Evolutionary conservation across 2,113 vertebrate genomes (phyloP).

Genomic region (Alexandromys fortis): DNA sequence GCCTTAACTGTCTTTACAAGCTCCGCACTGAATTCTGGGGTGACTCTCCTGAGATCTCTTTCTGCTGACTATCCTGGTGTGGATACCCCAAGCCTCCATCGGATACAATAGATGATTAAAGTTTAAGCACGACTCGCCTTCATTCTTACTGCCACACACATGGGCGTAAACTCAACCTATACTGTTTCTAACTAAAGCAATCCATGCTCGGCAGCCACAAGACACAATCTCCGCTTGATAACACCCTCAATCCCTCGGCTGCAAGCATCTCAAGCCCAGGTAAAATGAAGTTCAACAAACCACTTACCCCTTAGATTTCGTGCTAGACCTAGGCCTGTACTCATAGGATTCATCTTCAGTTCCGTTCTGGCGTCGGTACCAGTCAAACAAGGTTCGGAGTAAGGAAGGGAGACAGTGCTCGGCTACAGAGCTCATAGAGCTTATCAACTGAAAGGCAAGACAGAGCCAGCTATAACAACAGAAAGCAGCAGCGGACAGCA

Average conservation of each 20-base stretch:
- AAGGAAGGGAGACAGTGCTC: constrained; percentile 99
- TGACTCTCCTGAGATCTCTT: not conserved
- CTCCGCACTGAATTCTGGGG: not conserved
- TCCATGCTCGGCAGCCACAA: not conserved
- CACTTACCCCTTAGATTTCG: constrained; percentile 97
- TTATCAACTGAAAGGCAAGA: constrained; percentile 94
- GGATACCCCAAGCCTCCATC: not conserved
- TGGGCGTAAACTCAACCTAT: not conserved
- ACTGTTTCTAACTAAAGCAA: not conserved
- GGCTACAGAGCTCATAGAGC: constrained; percentile 99
- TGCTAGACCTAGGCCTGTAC: constrained; percentile 96
- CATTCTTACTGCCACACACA: not conserved
- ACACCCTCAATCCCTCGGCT: not conserved
- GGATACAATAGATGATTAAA: not conserved
- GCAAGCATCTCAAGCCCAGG: not conserved
- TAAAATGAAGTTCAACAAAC: not conserved
- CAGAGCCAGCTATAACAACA: accelerated
- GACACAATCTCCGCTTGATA: not conserved
- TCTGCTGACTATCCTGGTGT: not conserved
- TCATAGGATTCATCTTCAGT: constrained; percentile 97
- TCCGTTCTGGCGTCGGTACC: constrained; percentile 98
- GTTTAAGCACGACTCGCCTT: not conserved
- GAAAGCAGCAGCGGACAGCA: accelerated
- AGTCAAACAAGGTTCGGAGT: constrained; percentile 98
- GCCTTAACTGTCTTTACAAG: not conserved